A percentile compares a stretch with the other conserved stretches of the same genome.
Conservation (phyloP, 2,797 vertebrate species). For the Sarcophilus harrisii region DNA sequence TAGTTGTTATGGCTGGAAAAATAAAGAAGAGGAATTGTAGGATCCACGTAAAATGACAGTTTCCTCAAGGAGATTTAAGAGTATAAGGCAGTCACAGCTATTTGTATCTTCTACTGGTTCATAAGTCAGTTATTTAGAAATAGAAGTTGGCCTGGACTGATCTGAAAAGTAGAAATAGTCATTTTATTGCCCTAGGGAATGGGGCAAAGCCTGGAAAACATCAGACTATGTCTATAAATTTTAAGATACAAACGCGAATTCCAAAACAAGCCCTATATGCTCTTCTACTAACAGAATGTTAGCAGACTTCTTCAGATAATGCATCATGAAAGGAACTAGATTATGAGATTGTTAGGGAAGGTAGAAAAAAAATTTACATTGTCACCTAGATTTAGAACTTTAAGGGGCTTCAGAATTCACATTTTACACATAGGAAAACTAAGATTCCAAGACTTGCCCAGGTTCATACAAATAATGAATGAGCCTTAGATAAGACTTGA, state of each 20-base stretch:
- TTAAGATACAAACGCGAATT: not conserved
- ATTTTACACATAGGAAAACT: not conserved
- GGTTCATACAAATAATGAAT: not conserved
- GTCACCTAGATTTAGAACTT: not conserved
- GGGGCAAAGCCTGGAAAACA: not conserved
- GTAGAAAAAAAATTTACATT: not conserved
- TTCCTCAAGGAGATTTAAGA: not conserved
- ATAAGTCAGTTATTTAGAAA: not conserved
- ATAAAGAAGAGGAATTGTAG: not conserved
- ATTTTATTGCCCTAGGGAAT: not conserved
- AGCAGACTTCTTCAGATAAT: not conserved
- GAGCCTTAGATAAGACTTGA: not conserved
- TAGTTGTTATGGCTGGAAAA: not conserved
- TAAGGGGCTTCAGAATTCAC: not conserved
- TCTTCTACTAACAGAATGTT: not conserved
- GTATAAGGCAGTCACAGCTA: not conserved
- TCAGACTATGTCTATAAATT: not conserved
- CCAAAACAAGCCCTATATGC: not conserved
- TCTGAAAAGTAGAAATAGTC: not conserved
- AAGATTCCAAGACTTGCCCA: not conserved
- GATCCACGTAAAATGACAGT: not conserved
- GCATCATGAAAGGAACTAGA: not conserved
- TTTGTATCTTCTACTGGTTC: not conserved
- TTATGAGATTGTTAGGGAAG: not conserved
- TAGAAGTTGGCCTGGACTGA: not conserved